These are phyloP conservation scores for Zelleria hepariella DNA, from an alignment of 2,888 invertebrate genomes.

Conservation along the genomic window DNA sequence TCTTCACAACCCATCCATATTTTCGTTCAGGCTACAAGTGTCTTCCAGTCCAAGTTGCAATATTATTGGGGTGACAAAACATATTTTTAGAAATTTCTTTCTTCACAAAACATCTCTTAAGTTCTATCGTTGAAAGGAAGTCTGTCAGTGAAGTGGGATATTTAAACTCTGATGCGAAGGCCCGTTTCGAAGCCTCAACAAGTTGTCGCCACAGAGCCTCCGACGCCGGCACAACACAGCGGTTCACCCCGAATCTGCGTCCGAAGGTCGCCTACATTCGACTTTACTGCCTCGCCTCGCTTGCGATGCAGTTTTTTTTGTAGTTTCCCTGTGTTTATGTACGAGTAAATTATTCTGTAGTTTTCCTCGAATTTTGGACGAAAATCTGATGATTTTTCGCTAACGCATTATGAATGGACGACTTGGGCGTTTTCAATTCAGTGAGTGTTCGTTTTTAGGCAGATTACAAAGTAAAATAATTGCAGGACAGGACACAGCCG, in stretches of 20 bases:
- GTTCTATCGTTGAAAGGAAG: too few relatives aligned
- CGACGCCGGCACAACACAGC: conserved; percentile 16
- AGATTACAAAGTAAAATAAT: too few relatives aligned
- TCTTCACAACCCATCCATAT: too few relatives aligned
- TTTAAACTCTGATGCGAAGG: neutral
- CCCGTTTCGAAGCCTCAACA: neutral
- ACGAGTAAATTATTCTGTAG: neutral
- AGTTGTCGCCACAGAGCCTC: neutral
- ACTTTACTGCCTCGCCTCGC: conserved; percentile 15
- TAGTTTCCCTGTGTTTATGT: neutral
- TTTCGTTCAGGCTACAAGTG: too few relatives aligned
- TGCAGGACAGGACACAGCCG: too few relatives aligned
- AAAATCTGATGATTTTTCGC: too few relatives aligned
- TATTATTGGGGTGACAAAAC: neutral
- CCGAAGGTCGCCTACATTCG: conserved; percentile 60
- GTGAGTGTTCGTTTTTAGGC: too few relatives aligned
- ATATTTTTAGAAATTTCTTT: neutral
- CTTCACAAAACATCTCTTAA: too few relatives aligned
- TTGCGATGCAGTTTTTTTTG: neutral
- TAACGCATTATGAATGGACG: too few relatives aligned
- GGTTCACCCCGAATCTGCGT: conserved; percentile 55
- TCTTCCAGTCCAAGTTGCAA: too few relatives aligned
- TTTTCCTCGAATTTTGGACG: neutral
- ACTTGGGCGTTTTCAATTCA: too few relatives aligned
- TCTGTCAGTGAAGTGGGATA: neutral